These are phyloP conservation scores for Lipotes vexillifer DNA, from an alignment of 2,113 vertebrate genomes.

Conservation along the genomic window DNA sequence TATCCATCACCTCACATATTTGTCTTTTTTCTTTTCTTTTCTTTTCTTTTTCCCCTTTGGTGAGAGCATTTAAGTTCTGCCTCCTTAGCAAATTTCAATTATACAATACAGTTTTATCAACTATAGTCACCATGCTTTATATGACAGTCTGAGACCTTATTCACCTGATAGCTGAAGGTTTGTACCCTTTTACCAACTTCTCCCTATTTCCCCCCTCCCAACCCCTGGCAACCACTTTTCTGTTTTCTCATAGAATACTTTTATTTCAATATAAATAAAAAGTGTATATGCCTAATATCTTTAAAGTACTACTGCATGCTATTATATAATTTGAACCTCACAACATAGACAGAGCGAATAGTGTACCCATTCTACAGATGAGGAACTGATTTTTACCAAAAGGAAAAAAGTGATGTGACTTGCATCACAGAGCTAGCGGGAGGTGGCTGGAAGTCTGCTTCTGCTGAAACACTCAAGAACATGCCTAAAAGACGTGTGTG, in stretches of 20 bases:
- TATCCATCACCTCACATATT: background rate
- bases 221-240: background rate
- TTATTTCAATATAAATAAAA: background rate
- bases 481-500: fast-evolving
- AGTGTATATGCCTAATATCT: background rate
- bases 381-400: background rate
- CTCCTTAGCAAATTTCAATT: background rate
- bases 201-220: background rate
- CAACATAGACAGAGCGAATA: background rate
- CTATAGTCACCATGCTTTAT: background rate
- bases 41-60: background rate
- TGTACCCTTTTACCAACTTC: background rate
- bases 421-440: background rate
- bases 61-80: background rate
- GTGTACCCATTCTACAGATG: background rate
- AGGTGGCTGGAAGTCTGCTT: background rate
- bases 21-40: background rate
- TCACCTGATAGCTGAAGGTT: background rate
- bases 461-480: background rate
- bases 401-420: background rate
- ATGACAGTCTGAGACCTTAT: background rate
- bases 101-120: background rate
- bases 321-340: background rate
- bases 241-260: background rate
- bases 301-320: background rate